Percentiles rank a stretch among this genome's conserved stretches.
These are phyloP conservation scores for Strongylocentrotus purpuratus DNA, from an alignment of 35 echinoderm and acorn worm genomes.

Conservation along the genomic window DNA sequence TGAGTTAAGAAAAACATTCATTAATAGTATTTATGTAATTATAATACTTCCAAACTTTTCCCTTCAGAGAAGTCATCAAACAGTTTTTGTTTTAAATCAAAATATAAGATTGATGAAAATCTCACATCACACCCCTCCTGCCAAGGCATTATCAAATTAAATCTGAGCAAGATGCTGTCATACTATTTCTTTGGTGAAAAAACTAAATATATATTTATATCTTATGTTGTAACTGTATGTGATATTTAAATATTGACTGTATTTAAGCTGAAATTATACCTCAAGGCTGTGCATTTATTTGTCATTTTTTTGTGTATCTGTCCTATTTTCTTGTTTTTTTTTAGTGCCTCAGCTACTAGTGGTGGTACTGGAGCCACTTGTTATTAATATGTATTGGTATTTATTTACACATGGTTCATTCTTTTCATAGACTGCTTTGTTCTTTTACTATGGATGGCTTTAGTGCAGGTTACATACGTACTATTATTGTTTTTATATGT, in stretches of 20 bases:
- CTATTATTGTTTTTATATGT: neutral
- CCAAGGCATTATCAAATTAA: no score
- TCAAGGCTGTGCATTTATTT: conserved; percentile 2
- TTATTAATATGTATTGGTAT: neutral
- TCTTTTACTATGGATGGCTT: neutral
- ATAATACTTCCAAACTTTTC: no score
- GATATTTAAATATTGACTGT: neutral
- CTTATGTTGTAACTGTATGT: neutral
- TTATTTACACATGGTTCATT: neutral
- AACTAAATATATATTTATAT: neutral
- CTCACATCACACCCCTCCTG: no score
- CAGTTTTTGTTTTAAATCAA: no score
- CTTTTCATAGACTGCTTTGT: neutral
- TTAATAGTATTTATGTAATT: no score
- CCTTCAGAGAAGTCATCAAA: no score
- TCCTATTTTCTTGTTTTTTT: neutral
- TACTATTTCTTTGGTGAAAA: no score
- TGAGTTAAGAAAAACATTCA: no score
- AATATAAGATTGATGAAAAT: no score
- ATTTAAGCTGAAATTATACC: conserved; percentile 42
- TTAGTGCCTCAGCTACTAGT: neutral
- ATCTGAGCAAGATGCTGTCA: no score
- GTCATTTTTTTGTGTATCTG: neutral
- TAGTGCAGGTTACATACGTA: neutral
- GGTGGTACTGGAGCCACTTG: neutral